Evolutionary conservation across 2,797 vertebrate genomes (phyloP).

Genomic region (Alfaro cultratus): DNA sequence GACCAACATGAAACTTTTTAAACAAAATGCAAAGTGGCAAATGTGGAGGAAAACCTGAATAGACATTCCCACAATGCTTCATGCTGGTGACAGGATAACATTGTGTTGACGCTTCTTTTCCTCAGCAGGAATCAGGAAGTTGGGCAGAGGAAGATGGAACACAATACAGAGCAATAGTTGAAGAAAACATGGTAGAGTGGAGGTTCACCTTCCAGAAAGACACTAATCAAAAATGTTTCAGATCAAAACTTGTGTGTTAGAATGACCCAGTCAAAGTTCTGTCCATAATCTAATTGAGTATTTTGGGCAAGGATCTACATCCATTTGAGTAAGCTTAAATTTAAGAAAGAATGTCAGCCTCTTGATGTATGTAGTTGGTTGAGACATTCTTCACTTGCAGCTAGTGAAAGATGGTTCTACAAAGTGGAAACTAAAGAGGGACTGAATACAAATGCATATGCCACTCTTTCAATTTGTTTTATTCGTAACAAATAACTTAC

Average conservation of each 20-base stretch:
- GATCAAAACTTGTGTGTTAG: not conserved
- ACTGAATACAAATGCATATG: not conserved
- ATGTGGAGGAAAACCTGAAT: not conserved
- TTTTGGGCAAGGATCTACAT: not conserved
- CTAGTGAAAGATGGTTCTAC: not conserved
- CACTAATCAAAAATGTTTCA: not conserved
- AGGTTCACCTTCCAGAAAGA: not conserved
- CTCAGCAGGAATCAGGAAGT: not conserved
- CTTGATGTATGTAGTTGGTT: not conserved
- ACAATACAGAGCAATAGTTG: not conserved
- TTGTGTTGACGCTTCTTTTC: not conserved
- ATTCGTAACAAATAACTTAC: not conserved
- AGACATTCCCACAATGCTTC: not conserved
- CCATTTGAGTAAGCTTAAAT: not conserved
- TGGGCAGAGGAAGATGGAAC: not conserved
- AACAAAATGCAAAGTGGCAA: not conserved
- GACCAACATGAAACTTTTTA: not conserved
- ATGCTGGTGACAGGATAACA: not conserved
- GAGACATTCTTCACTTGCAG: not conserved
- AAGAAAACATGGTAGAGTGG: not conserved
- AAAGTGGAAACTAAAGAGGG: not conserved
- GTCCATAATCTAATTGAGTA: not conserved
- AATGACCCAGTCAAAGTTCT: slow-evolving; percentile 1
- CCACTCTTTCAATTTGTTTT: not conserved
- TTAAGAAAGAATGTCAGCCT: not conserved